phyloP scores from a whole-genome alignment of 2,797 vertebrate genomes.

The Hippoglossus hippoglossus region DNA sequence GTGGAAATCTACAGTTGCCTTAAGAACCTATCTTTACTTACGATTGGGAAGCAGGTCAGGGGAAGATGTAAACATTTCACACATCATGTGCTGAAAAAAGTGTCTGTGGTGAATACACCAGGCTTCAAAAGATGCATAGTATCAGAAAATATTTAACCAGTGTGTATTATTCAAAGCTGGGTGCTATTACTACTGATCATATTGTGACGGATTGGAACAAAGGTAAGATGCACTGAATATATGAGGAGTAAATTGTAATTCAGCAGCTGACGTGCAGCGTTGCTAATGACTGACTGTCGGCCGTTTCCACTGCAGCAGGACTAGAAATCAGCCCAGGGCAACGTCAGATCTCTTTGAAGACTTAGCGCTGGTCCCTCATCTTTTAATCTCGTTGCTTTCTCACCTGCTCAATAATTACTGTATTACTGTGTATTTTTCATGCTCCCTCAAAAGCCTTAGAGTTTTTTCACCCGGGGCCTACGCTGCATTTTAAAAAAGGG shows the following conservation, averaged over 20 bases:
- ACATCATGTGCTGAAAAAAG: background rate
- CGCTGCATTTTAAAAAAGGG: conserved; percentile 59
- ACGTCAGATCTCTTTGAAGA: conserved; percentile 65
- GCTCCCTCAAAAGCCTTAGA: conserved; percentile 46
- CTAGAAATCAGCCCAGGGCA: conserved; percentile 60
- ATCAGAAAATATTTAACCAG: background rate
- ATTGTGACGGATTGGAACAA: conserved; percentile 3
- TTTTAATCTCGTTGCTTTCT: conserved; percentile 67
- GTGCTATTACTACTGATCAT: background rate
- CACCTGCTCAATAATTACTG: conserved; percentile 66
- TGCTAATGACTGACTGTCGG: conserved; percentile 59
- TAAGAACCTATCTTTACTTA: background rate
- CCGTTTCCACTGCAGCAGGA: conserved; percentile 42
- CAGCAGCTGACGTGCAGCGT: conserved; percentile 48
- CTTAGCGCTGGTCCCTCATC: conserved; percentile 54
- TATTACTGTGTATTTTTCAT: conserved; percentile 67
- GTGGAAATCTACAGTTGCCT: background rate
- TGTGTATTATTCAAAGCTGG: background rate
- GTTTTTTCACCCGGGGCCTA: conserved; percentile 45
- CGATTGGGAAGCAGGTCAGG: background rate
- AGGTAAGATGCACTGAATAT: conserved; percentile 4
- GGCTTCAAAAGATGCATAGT: background rate
- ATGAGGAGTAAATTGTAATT: conserved; percentile 45
- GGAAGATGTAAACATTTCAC: background rate
- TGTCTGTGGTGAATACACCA: background rate